These are phyloP conservation scores for Hyles lineata DNA, from an alignment of 2,888 invertebrate species.

Conservation along the genomic window DNA sequence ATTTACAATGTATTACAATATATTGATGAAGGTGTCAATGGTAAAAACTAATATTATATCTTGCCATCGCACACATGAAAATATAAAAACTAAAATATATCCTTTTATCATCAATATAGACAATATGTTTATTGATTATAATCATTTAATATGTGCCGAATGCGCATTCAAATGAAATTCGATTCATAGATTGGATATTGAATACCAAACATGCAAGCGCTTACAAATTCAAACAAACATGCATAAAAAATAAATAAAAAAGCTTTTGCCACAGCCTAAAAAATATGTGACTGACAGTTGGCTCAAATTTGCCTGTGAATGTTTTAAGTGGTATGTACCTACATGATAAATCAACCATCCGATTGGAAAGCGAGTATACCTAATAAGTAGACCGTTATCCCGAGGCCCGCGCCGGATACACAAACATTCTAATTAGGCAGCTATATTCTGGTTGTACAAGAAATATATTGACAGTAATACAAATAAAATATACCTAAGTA, in stretches of 20 bases:
- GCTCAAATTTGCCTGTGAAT: slow-evolving; percentile 43
- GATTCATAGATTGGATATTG: no score
- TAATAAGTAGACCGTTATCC: slow-evolving; percentile 72
- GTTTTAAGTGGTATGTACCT: slow-evolving; percentile 47
- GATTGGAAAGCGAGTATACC: slow-evolving; percentile 59
- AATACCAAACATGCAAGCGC: background rate
- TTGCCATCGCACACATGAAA: no score
- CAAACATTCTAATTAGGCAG: slow-evolving; percentile 67
- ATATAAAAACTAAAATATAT: no score
- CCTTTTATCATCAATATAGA: no score
- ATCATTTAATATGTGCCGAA: no score
- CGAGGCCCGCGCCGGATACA: slow-evolving; percentile 56
- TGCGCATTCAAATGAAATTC: no score
- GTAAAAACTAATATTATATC: no score
- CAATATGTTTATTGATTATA: no score
- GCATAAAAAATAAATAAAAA: slow-evolving; percentile 41
- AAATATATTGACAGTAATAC: slow-evolving; percentile 39
- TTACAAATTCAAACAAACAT: slow-evolving; percentile 37
- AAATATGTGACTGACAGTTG: slow-evolving; percentile 50
- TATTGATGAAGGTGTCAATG: no score
- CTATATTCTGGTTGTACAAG: slow-evolving; percentile 57
- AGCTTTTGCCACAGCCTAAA: slow-evolving; percentile 42
- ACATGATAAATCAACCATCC: slow-evolving; percentile 61
- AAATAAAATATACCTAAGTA: slow-evolving; percentile 15
- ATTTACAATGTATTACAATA: no score